Percentiles rank a stretch among this genome's conserved stretches.
Conservation (phyloP, 2,888 invertebrate genomes). For the Abrostola tripartita region DNA sequence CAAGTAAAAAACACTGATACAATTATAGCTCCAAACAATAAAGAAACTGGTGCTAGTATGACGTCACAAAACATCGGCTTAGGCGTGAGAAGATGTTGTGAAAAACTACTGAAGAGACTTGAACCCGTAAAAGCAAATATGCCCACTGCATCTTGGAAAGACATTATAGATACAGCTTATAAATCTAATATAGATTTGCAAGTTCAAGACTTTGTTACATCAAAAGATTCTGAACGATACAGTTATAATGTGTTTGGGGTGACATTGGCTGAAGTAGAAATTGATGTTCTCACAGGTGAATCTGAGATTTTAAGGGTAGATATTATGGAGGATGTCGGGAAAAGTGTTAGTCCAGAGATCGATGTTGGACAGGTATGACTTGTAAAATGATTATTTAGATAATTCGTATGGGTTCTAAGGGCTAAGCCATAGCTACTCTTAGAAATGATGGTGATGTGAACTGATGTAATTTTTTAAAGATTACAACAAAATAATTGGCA, state of each 20-base stretch:
- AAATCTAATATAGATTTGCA: constrained; percentile 67
- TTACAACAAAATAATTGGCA: no score
- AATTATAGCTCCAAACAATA: constrained; percentile 89
- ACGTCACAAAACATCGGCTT: constrained; percentile 90
- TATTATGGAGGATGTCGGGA: constrained; percentile 90
- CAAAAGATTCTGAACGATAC: constrained; percentile 51
- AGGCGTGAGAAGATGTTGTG: constrained; percentile 85
- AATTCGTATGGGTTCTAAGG: neutral
- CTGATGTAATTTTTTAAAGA: no score
- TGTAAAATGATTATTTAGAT: neutral
- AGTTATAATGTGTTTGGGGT: constrained; percentile 84
- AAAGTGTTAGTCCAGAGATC: constrained; percentile 89
- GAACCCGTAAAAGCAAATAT: constrained; percentile 75
- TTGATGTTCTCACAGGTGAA: constrained; percentile 92
- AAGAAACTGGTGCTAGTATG: constrained; percentile 90
- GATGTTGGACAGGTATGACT: constrained; percentile 89
- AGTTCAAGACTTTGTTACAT: constrained; percentile 60
- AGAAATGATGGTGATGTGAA: no score
- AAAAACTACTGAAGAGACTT: constrained; percentile 78
- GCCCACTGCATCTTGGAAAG: constrained; percentile 81
- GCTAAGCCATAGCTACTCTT: no score
- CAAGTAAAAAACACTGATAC: constrained; percentile 90
- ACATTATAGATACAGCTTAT: constrained; percentile 82
- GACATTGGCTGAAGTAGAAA: constrained; percentile 89
- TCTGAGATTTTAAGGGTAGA: constrained; percentile 89